A percentile compares a stretch with the other conserved stretches of the same genome.
These are phyloP conservation scores for Lepidurus packardi DNA, from an alignment of 1,140 invertebrate genomes.

Conservation along the genomic window DNA sequence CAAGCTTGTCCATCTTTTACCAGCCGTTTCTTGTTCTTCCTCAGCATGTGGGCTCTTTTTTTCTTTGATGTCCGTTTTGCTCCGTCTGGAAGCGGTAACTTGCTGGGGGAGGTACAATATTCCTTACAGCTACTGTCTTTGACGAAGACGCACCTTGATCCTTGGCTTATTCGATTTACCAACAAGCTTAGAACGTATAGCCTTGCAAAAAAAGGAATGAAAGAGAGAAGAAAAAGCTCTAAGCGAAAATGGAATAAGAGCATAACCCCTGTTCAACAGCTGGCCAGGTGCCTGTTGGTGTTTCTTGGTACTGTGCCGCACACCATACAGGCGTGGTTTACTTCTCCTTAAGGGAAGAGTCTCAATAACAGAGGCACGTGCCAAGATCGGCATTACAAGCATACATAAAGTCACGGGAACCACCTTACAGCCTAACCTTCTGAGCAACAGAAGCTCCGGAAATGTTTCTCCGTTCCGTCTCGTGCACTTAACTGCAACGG, in stretches of 20 bases:
- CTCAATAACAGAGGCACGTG: constrained; percentile 3
- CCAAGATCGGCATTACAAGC: constrained; percentile 5
- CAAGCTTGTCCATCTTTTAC: neutral
- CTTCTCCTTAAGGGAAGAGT: neutral
- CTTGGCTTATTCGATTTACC: neutral
- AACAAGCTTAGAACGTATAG: neutral
- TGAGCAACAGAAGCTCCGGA: neutral
- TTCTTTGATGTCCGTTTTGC: neutral
- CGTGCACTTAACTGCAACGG: constrained; percentile 15
- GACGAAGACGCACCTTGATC: constrained; percentile 2
- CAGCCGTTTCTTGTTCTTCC: neutral
- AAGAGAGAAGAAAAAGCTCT: neutral
- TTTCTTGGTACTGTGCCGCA: neutral
- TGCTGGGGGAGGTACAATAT: neutral
- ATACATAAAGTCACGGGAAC: neutral
- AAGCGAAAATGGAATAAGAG: neutral
- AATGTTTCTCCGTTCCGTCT: neutral
- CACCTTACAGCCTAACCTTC: constrained; percentile 16
- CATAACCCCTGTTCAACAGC: neutral
- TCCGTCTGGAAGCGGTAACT: neutral
- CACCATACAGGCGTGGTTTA: neutral
- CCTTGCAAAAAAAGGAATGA: neutral
- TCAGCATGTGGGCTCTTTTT: constrained; percentile 3
- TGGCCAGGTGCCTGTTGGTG: neutral
- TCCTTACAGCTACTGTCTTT: neutral